A percentile compares a stretch with the other conserved stretches of the same genome.
phyloP scores from a whole-genome alignment of 2,888 invertebrate genomes.

The Eugnorisma glareosa region DNA sequence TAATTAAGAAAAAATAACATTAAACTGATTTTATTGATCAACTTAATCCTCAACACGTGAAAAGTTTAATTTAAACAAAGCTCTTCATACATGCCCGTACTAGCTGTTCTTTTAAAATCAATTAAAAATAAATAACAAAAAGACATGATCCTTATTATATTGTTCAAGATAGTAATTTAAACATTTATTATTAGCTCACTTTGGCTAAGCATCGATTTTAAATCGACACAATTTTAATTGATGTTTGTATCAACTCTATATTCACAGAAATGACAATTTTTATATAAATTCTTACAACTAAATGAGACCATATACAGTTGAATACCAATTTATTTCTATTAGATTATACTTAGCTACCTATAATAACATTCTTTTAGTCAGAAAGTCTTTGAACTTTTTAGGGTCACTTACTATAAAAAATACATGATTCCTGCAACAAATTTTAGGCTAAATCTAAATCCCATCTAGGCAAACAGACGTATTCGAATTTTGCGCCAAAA shows the following conservation, averaged over 20 bases:
- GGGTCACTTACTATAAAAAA: constrained; percentile 37
- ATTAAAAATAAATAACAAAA: constrained; percentile 66
- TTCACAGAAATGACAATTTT: constrained; percentile 53
- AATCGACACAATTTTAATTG: constrained; percentile 59
- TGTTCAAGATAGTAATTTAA: constrained; percentile 52
- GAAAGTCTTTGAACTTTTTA: constrained; percentile 64
- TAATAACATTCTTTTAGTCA: constrained; percentile 50
- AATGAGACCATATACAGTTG: constrained; percentile 69
- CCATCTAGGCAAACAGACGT: background rate
- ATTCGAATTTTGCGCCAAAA: background rate
- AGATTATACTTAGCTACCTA: constrained; percentile 63
- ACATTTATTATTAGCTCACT: constrained; percentile 58
- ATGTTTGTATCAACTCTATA: constrained; percentile 44
- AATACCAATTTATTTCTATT: constrained; percentile 64
- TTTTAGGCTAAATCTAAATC: background rate
- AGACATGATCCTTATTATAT: constrained; percentile 53
- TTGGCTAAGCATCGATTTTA: constrained; percentile 66
- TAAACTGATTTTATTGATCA: constrained; percentile 36
- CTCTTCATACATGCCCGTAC: background rate
- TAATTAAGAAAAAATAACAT: constrained; percentile 23
- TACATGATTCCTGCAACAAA: constrained; percentile 41
- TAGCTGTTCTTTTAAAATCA: constrained; percentile 15
- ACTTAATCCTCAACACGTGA: background rate
- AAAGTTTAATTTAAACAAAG: background rate
- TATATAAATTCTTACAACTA: constrained; percentile 61